A percentile compares a stretch with the other conserved stretches of the same genome.
Evolutionary conservation across 2,888 invertebrate species (phyloP).

Genomic region (Amiota minor): DNA sequence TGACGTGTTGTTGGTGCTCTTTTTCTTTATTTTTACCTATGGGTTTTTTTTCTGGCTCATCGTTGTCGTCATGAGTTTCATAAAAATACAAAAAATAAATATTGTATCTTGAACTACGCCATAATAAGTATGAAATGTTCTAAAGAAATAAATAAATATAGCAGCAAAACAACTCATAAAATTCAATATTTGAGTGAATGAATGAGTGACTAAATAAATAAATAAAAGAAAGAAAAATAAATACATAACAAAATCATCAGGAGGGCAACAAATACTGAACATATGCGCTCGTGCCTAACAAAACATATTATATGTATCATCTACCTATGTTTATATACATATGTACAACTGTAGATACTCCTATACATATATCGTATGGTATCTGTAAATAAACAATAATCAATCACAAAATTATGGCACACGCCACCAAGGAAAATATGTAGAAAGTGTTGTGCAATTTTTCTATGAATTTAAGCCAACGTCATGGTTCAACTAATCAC

Average conservation of each 20-base stretch:
- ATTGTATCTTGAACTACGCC: neutral
- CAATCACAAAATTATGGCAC: constrained; percentile 11
- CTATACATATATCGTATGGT: neutral
- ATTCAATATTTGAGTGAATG: neutral
- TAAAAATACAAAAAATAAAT: neutral
- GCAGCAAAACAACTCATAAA: constrained; percentile 6
- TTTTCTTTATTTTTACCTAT: neutral
- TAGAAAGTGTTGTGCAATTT: neutral
- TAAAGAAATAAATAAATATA: too few relatives aligned
- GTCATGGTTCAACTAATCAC: constrained; percentile 6
- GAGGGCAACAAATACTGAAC: constrained; percentile 1
- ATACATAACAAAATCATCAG: neutral
- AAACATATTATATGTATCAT: neutral
- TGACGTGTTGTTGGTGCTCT: too few relatives aligned
- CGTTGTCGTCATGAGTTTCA: neutral
- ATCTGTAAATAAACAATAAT: constrained; percentile 16
- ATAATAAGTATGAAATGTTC: neutral
- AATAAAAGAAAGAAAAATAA: neutral
- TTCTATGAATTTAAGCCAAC: constrained; percentile 1
- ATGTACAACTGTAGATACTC: too few relatives aligned
- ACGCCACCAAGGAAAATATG: neutral
- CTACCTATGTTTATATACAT: too few relatives aligned
- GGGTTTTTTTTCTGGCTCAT: constrained; percentile 3
- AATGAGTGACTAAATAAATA: constrained; percentile 15
- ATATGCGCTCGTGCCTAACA: neutral